Percentiles rank a stretch among this genome's conserved stretches.
Conservation (phyloP, 1,140 invertebrate species). For the Panagrolaimus sp. region DNA sequence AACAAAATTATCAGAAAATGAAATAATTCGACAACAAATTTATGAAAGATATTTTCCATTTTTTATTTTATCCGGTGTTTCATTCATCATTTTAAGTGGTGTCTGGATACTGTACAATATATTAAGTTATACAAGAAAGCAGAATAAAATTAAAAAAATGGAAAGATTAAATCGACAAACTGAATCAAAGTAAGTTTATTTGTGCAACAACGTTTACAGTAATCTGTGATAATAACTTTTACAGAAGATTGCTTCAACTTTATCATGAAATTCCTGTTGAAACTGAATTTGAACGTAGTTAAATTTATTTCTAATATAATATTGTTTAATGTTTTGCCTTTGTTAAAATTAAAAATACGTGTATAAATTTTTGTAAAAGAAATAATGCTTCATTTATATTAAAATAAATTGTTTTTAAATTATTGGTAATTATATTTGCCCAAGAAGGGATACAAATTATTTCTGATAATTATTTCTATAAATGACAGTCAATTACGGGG, state of each 20-base stretch:
- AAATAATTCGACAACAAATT: conserved; percentile 10
- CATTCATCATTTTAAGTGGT: not conserved
- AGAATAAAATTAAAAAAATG: conserved; percentile 10
- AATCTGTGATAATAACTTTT: not conserved
- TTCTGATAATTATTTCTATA: too few species aligned
- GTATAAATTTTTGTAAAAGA: too few species aligned
- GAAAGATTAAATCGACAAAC: not conserved
- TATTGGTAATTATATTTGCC: too few species aligned
- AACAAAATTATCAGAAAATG: not conserved
- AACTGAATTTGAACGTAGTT: too few species aligned
- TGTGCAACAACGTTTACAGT: not conserved
- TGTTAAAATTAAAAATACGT: too few species aligned
- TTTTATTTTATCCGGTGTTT: conserved; percentile 5
- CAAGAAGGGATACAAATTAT: too few species aligned
- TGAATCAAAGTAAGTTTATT: not conserved
- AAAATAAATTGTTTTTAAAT: not conserved
- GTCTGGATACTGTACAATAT: conserved; percentile 12
- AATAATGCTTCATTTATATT: too few species aligned
- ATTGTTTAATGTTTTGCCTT: too few species aligned
- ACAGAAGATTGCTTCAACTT: not conserved
- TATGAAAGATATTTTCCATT: not conserved
- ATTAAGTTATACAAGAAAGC: not conserved
- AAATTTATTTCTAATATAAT: too few species aligned
- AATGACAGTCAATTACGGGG: too few species aligned
- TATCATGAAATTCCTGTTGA: conserved; percentile 9